Conservation (phyloP, 2,888 invertebrate genomes). For the Amphipoea lucens region DNA sequence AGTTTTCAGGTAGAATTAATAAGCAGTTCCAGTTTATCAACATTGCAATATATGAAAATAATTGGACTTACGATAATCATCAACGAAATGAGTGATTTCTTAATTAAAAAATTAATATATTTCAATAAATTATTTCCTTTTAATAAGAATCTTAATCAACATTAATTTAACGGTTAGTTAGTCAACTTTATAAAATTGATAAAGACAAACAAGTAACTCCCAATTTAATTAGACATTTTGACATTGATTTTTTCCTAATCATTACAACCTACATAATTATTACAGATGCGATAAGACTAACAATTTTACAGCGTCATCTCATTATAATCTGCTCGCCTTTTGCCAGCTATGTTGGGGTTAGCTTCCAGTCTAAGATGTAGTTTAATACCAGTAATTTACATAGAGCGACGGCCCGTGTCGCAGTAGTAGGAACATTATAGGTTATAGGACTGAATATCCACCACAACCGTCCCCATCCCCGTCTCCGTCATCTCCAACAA, state of each 20-base stretch:
- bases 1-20: neutral
- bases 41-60: neutral
- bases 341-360: neutral
- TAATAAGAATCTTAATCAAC: neutral
- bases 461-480: too few species aligned
- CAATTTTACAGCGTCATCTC: neutral
- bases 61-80: neutral
- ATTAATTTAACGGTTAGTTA: slow-evolving; percentile 36
- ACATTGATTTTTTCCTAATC: neutral
- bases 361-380: neutral
- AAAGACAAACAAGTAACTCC: neutral
- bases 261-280: neutral
- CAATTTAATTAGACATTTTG: neutral
- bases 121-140: neutral
- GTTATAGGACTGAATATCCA: neutral
- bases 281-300: neutral
- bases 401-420: neutral
- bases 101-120: neutral
- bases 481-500: neutral
- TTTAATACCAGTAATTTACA: neutral
- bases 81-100: neutral
- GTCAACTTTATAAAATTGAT: slow-evolving; percentile 1
- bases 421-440: too few species aligned
- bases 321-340: neutral
- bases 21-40: neutral